Conservation (phyloP, 2,113 vertebrate species). For the Tachycineta bicolor region DNA sequence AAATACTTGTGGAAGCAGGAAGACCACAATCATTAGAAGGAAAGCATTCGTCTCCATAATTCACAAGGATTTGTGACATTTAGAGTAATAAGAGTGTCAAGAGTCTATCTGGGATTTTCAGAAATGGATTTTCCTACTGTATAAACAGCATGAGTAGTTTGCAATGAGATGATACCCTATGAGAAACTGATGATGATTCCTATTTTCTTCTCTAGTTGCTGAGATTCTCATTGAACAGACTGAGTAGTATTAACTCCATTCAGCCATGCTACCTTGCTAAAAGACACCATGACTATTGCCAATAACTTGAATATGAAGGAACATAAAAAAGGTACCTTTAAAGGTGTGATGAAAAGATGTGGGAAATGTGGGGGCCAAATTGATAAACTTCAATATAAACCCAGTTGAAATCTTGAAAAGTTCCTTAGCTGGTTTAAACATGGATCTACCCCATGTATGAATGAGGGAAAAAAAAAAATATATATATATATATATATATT, state of each 20-base stretch:
- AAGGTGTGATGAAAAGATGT: not conserved
- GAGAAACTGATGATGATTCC: not conserved
- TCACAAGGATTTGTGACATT: not conserved
- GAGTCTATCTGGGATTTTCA: not conserved
- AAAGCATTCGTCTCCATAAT: not conserved
- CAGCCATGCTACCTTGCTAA: not conserved
- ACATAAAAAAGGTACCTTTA: not conserved
- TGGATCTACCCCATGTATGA: not conserved
- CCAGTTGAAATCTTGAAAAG: not conserved
- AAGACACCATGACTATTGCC: not conserved
- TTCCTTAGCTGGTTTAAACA: not conserved
- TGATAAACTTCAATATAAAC: not conserved
- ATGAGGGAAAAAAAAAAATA: not conserved
- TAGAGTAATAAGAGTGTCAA: not conserved
- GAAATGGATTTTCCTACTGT: not conserved
- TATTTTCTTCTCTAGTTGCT: not conserved
- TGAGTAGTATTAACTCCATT: not conserved
- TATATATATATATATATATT: no score
- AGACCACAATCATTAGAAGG: not conserved
- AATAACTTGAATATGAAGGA: not conserved
- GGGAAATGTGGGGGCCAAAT: not conserved
- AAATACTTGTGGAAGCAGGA: not conserved
- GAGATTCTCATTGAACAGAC: not conserved
- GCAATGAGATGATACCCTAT: not conserved
- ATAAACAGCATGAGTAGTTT: not conserved